Evolutionary conservation across 2,888 invertebrate species (phyloP).

Genomic region (Tachystola acroxantha): DNA sequence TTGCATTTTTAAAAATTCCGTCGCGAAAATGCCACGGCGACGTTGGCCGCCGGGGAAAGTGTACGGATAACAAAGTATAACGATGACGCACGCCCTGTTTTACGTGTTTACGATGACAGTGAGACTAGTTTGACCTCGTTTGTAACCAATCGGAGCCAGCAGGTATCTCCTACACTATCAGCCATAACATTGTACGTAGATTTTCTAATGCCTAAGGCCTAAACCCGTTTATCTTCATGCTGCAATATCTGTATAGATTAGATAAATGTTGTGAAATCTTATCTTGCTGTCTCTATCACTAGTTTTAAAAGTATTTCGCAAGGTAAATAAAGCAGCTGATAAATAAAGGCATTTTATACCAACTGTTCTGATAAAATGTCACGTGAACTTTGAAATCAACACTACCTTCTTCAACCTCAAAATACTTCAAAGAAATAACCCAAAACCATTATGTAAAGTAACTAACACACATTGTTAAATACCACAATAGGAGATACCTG

Average conservation of each 20-base stretch:
- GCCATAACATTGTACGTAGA: too few relatives aligned
- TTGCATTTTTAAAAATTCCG: conserved; percentile 69
- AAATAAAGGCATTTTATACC: too few relatives aligned
- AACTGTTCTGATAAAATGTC: too few relatives aligned
- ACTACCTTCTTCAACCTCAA: too few relatives aligned
- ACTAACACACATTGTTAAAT: background rate
- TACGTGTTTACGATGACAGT: conserved; percentile 40
- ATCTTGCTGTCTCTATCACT: background rate
- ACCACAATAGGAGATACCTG: conserved; percentile 53
- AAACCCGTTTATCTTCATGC: too few relatives aligned
- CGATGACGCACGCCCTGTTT: conserved; percentile 44
- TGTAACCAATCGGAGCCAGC: conserved; percentile 44
- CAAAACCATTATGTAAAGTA: too few relatives aligned
- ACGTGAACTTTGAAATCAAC: too few relatives aligned
- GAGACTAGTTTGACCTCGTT: conserved; percentile 45
- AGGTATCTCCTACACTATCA: conserved; percentile 53
- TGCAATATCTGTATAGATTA: conserved; percentile 6
- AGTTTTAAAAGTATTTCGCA: background rate
- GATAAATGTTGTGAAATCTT: conserved; percentile 4
- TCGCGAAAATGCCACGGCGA: conserved; percentile 35
- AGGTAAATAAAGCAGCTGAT: background rate
- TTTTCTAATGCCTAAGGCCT: too few relatives aligned
- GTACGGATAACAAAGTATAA: conserved; percentile 19
- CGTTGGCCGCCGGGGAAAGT: conserved; percentile 42
- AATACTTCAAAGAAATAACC: too few relatives aligned